Evolutionary conservation across 2,888 invertebrate species (phyloP), one percentile per base, ranked within the genome.

Genomic region (Catocala sponsa): DNA sequence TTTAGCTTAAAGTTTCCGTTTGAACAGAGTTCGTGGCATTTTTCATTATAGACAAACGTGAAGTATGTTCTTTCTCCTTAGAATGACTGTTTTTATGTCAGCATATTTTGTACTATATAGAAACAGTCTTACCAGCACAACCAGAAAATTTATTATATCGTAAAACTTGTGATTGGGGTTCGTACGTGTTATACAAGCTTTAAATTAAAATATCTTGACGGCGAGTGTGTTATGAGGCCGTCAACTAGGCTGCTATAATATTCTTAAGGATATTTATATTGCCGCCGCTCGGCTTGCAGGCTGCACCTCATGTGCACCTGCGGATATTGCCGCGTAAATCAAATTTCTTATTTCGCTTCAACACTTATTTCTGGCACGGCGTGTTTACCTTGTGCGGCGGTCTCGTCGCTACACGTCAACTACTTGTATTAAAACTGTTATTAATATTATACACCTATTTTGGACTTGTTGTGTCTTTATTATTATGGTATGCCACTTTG

Each of bases 261-360:
- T 83, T 80, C 70, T 71, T 65, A 64, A 62, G 69, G 71, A 79
- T 81, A 77, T 79, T 76, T 80, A 78, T 77, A 75, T 61, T 56
- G 68, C 70, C 68, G 65, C 62, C 67, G 65, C 69, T 66, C 70
- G 69, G 71, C 68, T 72, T 72, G 78, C 77, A 67, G 70, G 65
- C 67, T 81, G 84, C 84, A 88, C 74, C 85, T 87, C 85, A 77
- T 78, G 82, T 91, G 90, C 91, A 91, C 91, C 90, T 89, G 90
- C 87, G 88, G 86, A 90, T 90, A 91, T 91, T 91, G 87, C 90
- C 84, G 80, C 87, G 88, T 91, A 91, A 91, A 92, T 91, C 90
- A 88, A 80, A 90, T 91, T 91, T 89, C 89, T 90, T 90, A 90
- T 90, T 89, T 86, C 83, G 80, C 84, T 81, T 82, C 84, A 84